Evolutionary conservation across 1,140 invertebrate species (phyloP).

Genomic region (Drosophila nasuta): DNA sequence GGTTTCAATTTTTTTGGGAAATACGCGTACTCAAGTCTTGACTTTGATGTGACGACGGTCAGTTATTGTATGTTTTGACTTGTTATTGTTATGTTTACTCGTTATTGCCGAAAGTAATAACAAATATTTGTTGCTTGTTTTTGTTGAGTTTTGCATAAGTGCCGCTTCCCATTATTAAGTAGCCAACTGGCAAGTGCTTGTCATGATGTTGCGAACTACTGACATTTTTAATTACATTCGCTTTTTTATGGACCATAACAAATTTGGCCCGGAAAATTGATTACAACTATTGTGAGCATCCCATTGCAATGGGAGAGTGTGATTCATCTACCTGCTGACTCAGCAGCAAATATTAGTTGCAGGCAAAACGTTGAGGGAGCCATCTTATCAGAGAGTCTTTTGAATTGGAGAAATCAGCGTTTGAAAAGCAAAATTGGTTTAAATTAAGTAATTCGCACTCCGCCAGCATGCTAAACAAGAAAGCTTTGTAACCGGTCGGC

Average conservation of each 20-base stretch:
- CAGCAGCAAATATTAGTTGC: not conserved
- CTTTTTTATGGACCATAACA: not conserved
- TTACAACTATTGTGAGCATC: conserved; percentile 7
- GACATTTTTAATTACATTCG: conserved; percentile 25
- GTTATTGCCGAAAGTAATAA: conserved; percentile 42
- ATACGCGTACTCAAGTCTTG: conserved; percentile 8
- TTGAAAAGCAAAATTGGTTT: not conserved
- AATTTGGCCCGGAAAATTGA: not conserved
- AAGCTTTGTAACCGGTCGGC: conserved; percentile 39
- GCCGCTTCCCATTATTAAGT: conserved; percentile 15
- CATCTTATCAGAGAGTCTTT: not conserved
- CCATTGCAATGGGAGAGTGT: conserved; percentile 10
- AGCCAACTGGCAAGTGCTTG: conserved; percentile 42
- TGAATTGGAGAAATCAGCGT: not conserved
- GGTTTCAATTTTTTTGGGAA: conserved; percentile 37
- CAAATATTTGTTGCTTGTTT: conserved; percentile 59
- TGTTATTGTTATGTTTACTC: conserved; percentile 2
- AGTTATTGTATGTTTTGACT: conserved; percentile 23
- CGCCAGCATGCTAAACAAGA: not conserved
- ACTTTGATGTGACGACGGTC: conserved; percentile 23
- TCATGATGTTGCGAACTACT: conserved; percentile 10
- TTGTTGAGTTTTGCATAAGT: conserved; percentile 27
- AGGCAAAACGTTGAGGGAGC: not conserved
- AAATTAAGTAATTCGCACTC: not conserved
- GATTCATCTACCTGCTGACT: conserved; percentile 30